Base-by-base conservation (phyloP, 1,140 invertebrate genomes). In the Subanguina moxae region DNA sequence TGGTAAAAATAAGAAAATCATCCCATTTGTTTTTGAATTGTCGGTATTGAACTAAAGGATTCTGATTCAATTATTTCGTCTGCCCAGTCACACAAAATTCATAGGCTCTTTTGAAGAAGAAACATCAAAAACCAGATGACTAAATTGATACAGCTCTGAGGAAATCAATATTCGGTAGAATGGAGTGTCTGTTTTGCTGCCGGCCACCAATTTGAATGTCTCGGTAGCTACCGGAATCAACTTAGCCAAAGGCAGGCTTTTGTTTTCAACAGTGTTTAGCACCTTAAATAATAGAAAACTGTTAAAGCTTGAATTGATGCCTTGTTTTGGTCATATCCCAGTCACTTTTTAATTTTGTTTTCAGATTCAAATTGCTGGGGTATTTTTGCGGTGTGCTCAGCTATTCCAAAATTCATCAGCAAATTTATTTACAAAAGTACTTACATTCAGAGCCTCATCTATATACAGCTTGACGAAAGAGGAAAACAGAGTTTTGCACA, bases 71-170 rank as follows among this genome's bases (percentile, higher is more conserved):
- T n/a, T n/a, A n/a, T n/a, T n/a, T n/a, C 32, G 11, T 38, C 32
- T 38, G 32, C 32, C 32, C 3, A 38, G 11, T 38, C 32, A 38
- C 32, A 38, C 32, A 38, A 38, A 38, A 38, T 38, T 38, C 3
- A 38, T 38, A 38, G 32, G 3, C 0, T 52, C 27, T 25, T 13
- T 11, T 52, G 66, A 15, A 57, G 38, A 28, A 32, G 30, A 61
- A 5, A 25, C 23, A 21, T 38, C 19, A 23, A 62, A 56, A 38
- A 68, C 57, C 23, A 72, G 57, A 25, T 19, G 63, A 5, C 42
- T 48, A 52, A 76, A 78, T 57, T 68, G 62, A 70, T 80, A 71
- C 8, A 80, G 65, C 48, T 81, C 78, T 1, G 72, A 48, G 19
- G 70, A 76, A 59, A 38, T 65, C n/a, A 80, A 38, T 25, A 57